A percentile compares a stretch with the other conserved stretches of the same genome.
phyloP scores from a whole-genome alignment of 2,113 vertebrate genomes.

The Tamias sibiricus region DNA sequence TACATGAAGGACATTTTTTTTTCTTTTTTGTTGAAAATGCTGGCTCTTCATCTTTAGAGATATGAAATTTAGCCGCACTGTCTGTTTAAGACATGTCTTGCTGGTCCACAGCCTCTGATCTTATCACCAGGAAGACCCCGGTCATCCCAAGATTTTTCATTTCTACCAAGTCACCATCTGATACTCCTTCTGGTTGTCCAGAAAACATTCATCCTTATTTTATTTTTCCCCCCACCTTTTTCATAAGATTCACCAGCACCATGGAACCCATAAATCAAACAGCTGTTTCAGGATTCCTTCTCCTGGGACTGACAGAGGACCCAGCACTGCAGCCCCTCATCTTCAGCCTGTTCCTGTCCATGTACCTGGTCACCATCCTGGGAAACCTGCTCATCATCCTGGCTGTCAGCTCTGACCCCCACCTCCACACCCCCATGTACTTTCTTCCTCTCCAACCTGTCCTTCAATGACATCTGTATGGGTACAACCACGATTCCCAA shows the following conservation, averaged over 20 bases:
- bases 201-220: neutral
- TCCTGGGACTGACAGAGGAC: neutral
- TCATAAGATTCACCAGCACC: neutral
- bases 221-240: neutral
- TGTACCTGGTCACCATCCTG: conserved; percentile 23
- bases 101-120: neutral
- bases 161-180: neutral
- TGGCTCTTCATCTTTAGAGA: no score
- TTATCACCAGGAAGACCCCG: neutral
- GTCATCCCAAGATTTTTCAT: neutral
- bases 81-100: no score
- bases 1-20: no score
- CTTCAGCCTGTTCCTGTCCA: neutral
- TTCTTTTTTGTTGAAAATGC: no score
- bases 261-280: neutral
- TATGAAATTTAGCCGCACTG: no score
- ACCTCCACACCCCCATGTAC: neutral
- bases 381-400: conserved; percentile 32
- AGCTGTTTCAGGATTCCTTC: neutral
- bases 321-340: neutral
- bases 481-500: neutral
- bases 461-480: neutral
- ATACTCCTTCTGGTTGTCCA: neutral
- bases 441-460: neutral
- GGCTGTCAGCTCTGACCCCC: neutral